phyloP scores from a whole-genome alignment of 1,140 invertebrate genomes.

The Drosophila auraria region DNA sequence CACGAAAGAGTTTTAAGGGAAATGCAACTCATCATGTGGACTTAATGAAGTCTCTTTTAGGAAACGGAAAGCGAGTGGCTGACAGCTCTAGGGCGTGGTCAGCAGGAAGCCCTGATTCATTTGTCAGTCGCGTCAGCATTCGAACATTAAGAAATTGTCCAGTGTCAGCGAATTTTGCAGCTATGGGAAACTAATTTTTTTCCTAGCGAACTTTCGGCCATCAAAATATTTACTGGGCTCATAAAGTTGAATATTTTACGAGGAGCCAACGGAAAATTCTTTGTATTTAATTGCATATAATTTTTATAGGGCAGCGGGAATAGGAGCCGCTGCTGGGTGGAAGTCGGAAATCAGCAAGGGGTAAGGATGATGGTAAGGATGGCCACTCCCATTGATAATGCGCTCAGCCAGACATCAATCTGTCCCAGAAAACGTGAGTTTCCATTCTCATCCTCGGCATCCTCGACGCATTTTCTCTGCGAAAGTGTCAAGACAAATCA shows the following conservation, averaged over 20 bases:
- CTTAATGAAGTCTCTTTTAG: slow-evolving; percentile 39
- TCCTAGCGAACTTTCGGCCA: slow-evolving; percentile 41
- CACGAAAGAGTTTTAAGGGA: slow-evolving; percentile 25
- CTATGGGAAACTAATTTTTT: slow-evolving; percentile 43
- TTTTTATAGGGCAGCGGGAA: slow-evolving; percentile 71
- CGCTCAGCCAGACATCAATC: slow-evolving; percentile 57
- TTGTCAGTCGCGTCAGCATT: slow-evolving; percentile 31
- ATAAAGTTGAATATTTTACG: slow-evolving; percentile 69
- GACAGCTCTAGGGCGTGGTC: slow-evolving; percentile 37
- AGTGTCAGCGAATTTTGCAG: slow-evolving; percentile 58
- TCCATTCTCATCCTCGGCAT: slow-evolving; percentile 21
- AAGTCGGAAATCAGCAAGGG: slow-evolving; percentile 70
- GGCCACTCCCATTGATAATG: slow-evolving; percentile 78
- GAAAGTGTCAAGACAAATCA: slow-evolving; percentile 84
- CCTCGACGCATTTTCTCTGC: slow-evolving; percentile 34
- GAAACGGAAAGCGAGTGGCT: slow-evolving; percentile 36
- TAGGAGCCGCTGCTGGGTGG: slow-evolving; percentile 10
- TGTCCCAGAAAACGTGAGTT: slow-evolving; percentile 44
- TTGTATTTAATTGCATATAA: slow-evolving; percentile 76
- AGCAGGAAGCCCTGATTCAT: slow-evolving; percentile 39
- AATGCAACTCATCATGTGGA: slow-evolving; percentile 57
- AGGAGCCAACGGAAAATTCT: slow-evolving; percentile 34
- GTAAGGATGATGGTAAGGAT: slow-evolving; percentile 37
- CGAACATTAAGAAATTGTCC: slow-evolving; percentile 32
- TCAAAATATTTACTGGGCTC: slow-evolving; percentile 80